Percentiles rank a stretch among this genome's conserved stretches.
Evolutionary conservation across 2,888 invertebrate species (phyloP).

Genomic region (Tipula lateralis): DNA sequence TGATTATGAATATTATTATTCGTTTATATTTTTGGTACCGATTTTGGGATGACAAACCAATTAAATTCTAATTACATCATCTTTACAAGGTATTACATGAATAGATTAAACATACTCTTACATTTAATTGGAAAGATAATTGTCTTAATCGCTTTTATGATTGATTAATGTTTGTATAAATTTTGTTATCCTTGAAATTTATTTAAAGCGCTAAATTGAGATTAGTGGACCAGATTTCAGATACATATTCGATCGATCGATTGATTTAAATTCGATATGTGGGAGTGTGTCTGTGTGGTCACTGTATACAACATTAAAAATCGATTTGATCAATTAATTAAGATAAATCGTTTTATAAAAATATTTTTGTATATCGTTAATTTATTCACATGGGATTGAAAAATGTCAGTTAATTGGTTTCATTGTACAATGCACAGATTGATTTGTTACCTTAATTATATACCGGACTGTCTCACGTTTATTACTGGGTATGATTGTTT

Average conservation of each 20-base stretch:
- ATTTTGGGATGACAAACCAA: background rate
- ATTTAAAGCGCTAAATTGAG: background rate
- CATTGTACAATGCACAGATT: background rate
- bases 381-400: background rate
- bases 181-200: background rate
- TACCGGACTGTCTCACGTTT: background rate
- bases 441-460: background rate
- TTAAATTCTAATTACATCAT: background rate
- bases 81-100: too few species aligned
- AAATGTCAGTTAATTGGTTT: background rate
- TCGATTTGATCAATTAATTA: background rate
- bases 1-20: too few species aligned
- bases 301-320: background rate
- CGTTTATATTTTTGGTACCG: background rate
- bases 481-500: background rate
- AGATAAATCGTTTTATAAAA: too few species aligned
- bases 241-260: background rate
- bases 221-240: background rate
- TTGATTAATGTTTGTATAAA: background rate
- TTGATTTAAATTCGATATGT: background rate
- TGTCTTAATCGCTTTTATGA: background rate
- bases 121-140: background rate
- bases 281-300: background rate
- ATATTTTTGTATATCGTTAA: background rate
- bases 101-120: background rate